Evolutionary conservation across 2,797 vertebrate genomes (phyloP).

Genomic region (Onychomys torridus): DNA sequence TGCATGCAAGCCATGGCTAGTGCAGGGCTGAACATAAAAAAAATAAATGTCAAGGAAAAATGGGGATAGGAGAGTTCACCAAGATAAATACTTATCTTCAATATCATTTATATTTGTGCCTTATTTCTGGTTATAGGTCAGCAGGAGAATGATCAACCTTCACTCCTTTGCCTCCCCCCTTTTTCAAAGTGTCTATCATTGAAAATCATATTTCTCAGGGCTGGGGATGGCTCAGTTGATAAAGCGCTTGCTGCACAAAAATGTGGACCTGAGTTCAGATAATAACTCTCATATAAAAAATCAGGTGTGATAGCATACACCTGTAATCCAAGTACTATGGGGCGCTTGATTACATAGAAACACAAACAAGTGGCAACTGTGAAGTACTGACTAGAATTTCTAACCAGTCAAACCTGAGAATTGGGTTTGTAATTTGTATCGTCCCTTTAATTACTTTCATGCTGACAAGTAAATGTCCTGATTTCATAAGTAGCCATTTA

Average conservation of each 20-base stretch:
- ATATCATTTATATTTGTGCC: neutral
- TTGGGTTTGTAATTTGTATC: neutral
- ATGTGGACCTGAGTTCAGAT: neutral
- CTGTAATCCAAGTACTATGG: neutral
- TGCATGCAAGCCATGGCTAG: neutral
- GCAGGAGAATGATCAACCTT: neutral
- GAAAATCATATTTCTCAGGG: neutral
- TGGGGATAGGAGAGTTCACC: neutral
- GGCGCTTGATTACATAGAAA: neutral
- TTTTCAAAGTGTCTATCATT: neutral
- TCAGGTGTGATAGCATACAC: neutral
- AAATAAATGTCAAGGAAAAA: neutral
- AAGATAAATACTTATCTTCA: neutral
- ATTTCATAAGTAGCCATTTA: constrained; percentile 54
- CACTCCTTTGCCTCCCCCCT: neutral
- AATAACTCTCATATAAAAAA: neutral
- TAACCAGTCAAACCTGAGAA: neutral
- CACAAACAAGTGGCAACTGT: neutral
- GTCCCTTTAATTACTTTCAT: neutral
- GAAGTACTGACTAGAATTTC: neutral
- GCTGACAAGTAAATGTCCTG: neutral
- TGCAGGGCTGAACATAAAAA: neutral
- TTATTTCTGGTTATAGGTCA: constrained; percentile 1
- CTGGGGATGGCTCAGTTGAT: neutral
- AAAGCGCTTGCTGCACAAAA: neutral